phyloP scores from a whole-genome alignment of 2,888 invertebrate species.

The Eupeodes luniger region DNA sequence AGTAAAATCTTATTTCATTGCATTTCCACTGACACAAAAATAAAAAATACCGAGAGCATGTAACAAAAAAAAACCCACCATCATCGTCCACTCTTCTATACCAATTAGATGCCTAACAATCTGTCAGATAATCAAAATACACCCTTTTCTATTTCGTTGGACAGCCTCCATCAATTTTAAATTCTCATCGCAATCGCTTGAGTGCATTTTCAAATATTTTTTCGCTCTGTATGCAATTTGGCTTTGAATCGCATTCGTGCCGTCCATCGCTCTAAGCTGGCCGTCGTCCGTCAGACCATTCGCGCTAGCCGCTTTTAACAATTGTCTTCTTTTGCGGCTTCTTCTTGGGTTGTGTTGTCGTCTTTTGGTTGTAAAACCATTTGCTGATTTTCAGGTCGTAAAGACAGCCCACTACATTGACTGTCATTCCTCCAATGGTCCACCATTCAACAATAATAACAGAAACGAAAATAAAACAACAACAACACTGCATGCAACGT shows the following conservation, averaged over 20 bases:
- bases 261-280: too few relatives aligned
- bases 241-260: not conserved
- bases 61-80: not conserved
- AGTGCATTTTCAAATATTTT: slow-evolving; percentile 51
- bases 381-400: slow-evolving; percentile 74
- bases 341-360: slow-evolving; percentile 19
- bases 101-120: slow-evolving; percentile 45
- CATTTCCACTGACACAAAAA: not conserved
- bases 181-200: slow-evolving; percentile 34
- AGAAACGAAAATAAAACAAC: slow-evolving; percentile 29
- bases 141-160: slow-evolving; percentile 32
- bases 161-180: slow-evolving; percentile 48
- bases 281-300: slow-evolving; percentile 6
- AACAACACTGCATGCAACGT: slow-evolving; percentile 64
- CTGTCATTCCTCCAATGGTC: slow-evolving; percentile 63
- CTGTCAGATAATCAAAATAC: slow-evolving; percentile 65
- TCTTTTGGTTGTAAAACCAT: slow-evolving; percentile 58
- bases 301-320: slow-evolving; percentile 23
- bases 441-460: slow-evolving; percentile 46
- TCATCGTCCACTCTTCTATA: not conserved
- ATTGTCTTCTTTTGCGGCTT: slow-evolving; percentile 51
- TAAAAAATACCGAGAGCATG: not conserved
- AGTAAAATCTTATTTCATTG: not conserved
- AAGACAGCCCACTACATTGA: slow-evolving; percentile 69
- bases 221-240: slow-evolving; percentile 15